These are phyloP conservation scores for Pluvialis apricaria DNA, from an alignment of 2,113 vertebrate genomes.

Conservation along the genomic window DNA sequence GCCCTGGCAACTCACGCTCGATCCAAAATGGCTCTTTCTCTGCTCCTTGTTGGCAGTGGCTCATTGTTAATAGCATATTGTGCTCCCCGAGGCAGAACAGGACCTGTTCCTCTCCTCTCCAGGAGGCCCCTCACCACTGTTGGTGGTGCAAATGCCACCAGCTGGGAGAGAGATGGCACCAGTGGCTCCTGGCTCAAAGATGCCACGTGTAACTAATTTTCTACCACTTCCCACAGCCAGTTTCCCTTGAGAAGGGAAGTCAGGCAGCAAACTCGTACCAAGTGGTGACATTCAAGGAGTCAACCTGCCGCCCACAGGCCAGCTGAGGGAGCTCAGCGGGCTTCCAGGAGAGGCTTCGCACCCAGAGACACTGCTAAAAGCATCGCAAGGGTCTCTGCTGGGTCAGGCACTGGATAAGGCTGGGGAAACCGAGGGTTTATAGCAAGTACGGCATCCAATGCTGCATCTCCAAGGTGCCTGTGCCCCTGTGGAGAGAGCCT, in stretches of 20 bases:
- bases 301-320: not conserved
- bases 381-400: not conserved
- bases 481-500: not conserved
- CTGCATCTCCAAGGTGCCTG: not conserved
- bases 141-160: not conserved
- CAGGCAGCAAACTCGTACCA: not conserved
- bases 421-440: not conserved
- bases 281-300: not conserved
- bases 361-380: not conserved
- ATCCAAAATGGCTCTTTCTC: not conserved
- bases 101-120: not conserved
- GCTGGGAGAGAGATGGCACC: not conserved
- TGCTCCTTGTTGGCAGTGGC: not conserved
- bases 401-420: not conserved
- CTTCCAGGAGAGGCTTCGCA: not conserved
- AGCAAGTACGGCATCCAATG: accelerated
- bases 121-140: not conserved
- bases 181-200: not conserved
- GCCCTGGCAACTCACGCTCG: not conserved
- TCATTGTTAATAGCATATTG: not conserved
- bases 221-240: not conserved
- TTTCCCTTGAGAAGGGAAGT: not conserved
- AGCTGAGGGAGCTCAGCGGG: not conserved
- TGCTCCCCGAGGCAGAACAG: not conserved
- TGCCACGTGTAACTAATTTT: not conserved